A percentile compares a stretch with the other conserved stretches of the same genome.
Evolutionary conservation across 2,797 vertebrate genomes (phyloP).

Genomic region (Siniperca undulata): DNA sequence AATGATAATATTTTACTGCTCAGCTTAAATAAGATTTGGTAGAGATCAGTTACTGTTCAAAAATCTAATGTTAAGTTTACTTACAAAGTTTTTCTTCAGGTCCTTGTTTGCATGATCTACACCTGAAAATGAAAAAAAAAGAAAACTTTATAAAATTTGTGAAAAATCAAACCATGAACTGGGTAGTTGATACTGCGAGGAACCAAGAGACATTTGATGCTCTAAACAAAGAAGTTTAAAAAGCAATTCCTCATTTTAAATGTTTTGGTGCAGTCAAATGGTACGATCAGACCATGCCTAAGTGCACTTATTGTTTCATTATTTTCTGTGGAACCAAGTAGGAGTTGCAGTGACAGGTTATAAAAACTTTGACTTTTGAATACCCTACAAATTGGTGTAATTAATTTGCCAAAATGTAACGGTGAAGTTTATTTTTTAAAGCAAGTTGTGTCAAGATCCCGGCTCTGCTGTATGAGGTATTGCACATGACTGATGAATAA

Average conservation of each 20-base stretch:
- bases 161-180: slow-evolving; percentile 6
- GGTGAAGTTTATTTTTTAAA: slow-evolving; percentile 47
- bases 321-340: slow-evolving; percentile 27
- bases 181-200: not conserved
- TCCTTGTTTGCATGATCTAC: slow-evolving; percentile 78
- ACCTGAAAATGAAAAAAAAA: slow-evolving; percentile 59
- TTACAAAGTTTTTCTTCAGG: slow-evolving; percentile 81
- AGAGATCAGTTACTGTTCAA: not conserved
- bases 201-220: slow-evolving; percentile 4
- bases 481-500: slow-evolving; percentile 52
- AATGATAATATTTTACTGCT: not conserved
- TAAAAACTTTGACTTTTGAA: slow-evolving; percentile 72
- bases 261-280: slow-evolving; percentile 27
- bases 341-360: slow-evolving; percentile 70
- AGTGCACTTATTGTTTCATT: slow-evolving; percentile 56
- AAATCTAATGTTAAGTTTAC: slow-evolving; percentile 45
- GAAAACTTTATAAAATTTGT: not conserved
- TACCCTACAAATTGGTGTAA: slow-evolving; percentile 74
- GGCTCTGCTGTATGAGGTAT: slow-evolving; percentile 35
- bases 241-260: slow-evolving; percentile 20
- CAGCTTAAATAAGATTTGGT: slow-evolving; percentile 8
- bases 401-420: slow-evolving; percentile 74
- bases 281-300: slow-evolving; percentile 40
- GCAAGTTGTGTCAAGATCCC: slow-evolving; percentile 57
- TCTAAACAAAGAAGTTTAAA: slow-evolving; percentile 24